These are phyloP conservation scores for Leptestheria dahalacensis DNA, from an alignment of 1,140 invertebrate genomes.

Conservation along the genomic window DNA sequence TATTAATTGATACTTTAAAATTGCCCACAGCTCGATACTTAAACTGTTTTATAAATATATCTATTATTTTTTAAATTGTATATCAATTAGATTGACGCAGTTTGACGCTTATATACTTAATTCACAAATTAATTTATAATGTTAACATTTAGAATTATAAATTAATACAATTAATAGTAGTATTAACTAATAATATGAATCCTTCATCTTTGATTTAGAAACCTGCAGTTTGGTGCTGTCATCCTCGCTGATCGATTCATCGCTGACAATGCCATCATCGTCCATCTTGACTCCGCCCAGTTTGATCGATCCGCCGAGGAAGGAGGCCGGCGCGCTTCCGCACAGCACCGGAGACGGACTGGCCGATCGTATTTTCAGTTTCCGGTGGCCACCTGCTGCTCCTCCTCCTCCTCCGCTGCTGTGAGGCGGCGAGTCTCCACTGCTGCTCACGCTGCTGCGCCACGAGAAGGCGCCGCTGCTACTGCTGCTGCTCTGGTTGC, in stretches of 20 bases:
- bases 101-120: too few relatives aligned
- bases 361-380: not conserved
- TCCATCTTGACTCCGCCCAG: conserved; percentile 2
- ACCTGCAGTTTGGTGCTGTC: not conserved
- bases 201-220: too few relatives aligned
- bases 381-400: not conserved
- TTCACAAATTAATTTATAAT: too few relatives aligned
- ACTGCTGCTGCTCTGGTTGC: conserved; percentile 10
- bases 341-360: conserved; percentile 2
- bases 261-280: conserved; percentile 13
- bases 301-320: conserved; percentile 3
- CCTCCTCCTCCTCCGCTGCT: not conserved
- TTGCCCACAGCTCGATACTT: too few relatives aligned
- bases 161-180: not conserved
- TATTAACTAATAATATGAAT: not conserved
- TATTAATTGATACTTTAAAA: too few relatives aligned
- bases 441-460: conserved; percentile 1
- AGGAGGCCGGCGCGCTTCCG: conserved; percentile 12
- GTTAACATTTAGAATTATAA: too few relatives aligned
- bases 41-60: too few relatives aligned
- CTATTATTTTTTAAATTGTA: too few relatives aligned
- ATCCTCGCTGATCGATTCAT: conserved; percentile 14
- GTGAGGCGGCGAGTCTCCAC: conserved; percentile 6
- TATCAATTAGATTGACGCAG: too few relatives aligned
- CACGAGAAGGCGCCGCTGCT: conserved; percentile 8